Conservation (phyloP, 2,113 vertebrate genomes). For the Rhinopomastus cyanomelas region DNA sequence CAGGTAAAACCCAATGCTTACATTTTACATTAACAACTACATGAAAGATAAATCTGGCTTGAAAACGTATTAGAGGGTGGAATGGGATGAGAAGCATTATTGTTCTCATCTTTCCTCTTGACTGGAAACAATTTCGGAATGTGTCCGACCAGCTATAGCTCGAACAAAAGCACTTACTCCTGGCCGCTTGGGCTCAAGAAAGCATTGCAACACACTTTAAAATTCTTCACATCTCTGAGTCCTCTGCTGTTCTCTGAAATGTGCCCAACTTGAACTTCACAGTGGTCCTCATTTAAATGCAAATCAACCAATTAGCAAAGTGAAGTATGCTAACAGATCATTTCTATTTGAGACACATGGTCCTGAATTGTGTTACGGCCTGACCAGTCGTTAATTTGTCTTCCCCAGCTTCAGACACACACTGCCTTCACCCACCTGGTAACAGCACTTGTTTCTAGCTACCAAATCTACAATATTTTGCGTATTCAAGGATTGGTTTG, state of each 20-base stretch:
- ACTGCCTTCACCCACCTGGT: not conserved
- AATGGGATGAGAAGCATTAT: not conserved
- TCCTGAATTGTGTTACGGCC: not conserved
- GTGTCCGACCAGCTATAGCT: not conserved
- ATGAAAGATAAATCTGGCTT: not conserved
- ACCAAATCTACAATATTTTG: not conserved
- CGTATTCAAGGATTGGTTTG: not conserved
- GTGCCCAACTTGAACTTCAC: slow-evolving; percentile 37
- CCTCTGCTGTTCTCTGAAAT: slow-evolving; percentile 18
- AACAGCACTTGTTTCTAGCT: not conserved
- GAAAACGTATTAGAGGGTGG: not conserved
- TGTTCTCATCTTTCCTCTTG: not conserved
- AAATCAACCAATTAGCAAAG: slow-evolving; percentile 53
- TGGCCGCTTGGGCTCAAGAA: not conserved
- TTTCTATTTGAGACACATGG: slow-evolving; percentile 8
- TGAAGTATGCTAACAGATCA: slow-evolving; percentile 32
- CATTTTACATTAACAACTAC: not conserved
- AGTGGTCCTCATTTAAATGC: slow-evolving; percentile 49
- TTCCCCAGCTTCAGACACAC: not conserved
- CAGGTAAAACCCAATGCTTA: not conserved
- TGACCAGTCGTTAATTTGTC: not conserved
- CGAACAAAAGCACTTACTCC: not conserved
- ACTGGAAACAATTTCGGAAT: not conserved
- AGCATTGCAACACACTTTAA: not conserved
- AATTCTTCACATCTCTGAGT: slow-evolving; percentile 17